phyloP scores from a whole-genome alignment of 1,140 invertebrate species.

The fruit fly (Drosophila melanogaster) region DNA sequence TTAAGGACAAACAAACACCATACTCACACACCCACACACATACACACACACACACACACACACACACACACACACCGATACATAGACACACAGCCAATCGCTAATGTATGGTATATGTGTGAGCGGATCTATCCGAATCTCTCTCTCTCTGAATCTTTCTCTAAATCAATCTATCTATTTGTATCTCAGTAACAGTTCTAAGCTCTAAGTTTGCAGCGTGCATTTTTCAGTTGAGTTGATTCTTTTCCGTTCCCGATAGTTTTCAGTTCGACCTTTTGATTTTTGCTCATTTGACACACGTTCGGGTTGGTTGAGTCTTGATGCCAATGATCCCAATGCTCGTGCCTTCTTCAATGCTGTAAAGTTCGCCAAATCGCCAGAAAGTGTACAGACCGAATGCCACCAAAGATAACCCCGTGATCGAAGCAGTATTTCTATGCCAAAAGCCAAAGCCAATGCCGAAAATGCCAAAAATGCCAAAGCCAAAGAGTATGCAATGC shows the following conservation, averaged over 20 bases:
- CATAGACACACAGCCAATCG: constrained; percentile 39
- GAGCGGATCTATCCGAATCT: constrained; percentile 49
- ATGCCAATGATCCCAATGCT: constrained; percentile 48
- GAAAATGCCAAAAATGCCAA: constrained; percentile 32
- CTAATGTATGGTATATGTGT: constrained; percentile 71
- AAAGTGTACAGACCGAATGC: constrained; percentile 51
- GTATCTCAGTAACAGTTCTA: constrained; percentile 29
- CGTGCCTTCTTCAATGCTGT: constrained; percentile 55
- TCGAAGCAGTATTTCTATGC: constrained; percentile 49
- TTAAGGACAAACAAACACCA: constrained; percentile 41
- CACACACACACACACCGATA: constrained; percentile 29
- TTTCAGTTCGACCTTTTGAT: constrained; percentile 54
- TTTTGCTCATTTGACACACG: constrained; percentile 57
- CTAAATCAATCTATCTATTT: constrained; percentile 23
- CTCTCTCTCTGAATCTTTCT: constrained; percentile 15
- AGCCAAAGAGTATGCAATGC: constrained; percentile 46
- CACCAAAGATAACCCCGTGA: constrained; percentile 14
- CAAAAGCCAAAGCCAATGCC: constrained; percentile 29
- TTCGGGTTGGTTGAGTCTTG: constrained; percentile 62
- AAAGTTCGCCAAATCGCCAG: constrained; percentile 51
- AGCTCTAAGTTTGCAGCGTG: constrained; percentile 65
- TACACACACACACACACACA: not conserved
- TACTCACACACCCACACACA: constrained; percentile 28
- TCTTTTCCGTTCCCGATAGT: constrained; percentile 46
- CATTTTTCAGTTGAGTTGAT: constrained; percentile 55